Conservation (phyloP, 1,140 invertebrate species). For the Lasioglossum baleicum region DNA sequence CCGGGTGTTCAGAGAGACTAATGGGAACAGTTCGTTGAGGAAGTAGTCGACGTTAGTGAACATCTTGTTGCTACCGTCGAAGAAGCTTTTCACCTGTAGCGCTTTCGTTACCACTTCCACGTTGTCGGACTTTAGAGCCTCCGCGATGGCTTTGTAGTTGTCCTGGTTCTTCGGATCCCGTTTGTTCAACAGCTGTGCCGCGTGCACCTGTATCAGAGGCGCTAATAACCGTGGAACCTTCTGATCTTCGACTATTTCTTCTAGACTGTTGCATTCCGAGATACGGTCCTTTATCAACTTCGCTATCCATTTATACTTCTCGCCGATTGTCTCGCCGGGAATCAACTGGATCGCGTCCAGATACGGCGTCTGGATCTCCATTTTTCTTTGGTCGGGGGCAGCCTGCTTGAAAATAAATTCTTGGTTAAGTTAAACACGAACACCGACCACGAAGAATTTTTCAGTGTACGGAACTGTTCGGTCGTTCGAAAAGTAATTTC, state of each 20-base stretch:
- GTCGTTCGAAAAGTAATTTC: too few relatives aligned
- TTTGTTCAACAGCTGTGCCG: slow-evolving; percentile 55
- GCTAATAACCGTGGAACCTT: slow-evolving; percentile 51
- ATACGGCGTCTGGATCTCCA: slow-evolving; percentile 44
- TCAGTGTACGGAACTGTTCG: too few relatives aligned
- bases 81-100: slow-evolving; percentile 65
- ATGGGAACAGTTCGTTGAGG: slow-evolving; percentile 53
- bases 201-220: slow-evolving; percentile 56
- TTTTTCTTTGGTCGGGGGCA: neutral
- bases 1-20: slow-evolving; percentile 63
- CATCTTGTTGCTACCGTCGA: slow-evolving; percentile 47
- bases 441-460: too few relatives aligned
- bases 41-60: slow-evolving; percentile 64
- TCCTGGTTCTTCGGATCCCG: neutral
- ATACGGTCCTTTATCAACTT: slow-evolving; percentile 27
- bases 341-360: slow-evolving; percentile 68
- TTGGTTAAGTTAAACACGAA: too few relatives aligned
- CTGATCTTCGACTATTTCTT: neutral
- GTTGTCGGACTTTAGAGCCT: slow-evolving; percentile 66
- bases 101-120: slow-evolving; percentile 59
- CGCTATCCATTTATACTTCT: slow-evolving; percentile 62
- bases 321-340: slow-evolving; percentile 53
- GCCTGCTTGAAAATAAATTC: too few relatives aligned
- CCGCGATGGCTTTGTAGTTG: slow-evolving; percentile 46
- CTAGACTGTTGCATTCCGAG: neutral